Evolutionary conservation across 2,888 invertebrate species (phyloP).

Genomic region (Hermaeophaga mercurialis): DNA sequence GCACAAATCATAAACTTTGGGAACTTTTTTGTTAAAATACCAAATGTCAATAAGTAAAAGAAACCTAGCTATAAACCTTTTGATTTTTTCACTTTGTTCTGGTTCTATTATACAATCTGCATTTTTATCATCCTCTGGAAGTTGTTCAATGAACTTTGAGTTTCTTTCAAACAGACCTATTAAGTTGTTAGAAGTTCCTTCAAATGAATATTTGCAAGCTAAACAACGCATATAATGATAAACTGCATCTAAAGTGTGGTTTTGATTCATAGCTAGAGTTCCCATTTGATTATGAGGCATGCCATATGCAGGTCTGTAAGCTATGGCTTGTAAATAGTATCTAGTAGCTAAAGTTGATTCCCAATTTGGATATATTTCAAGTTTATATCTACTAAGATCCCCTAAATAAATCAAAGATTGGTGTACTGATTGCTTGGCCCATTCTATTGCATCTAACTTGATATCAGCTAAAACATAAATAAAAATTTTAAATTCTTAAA

Average conservation of each 20-base stretch:
- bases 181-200: constrained; percentile 88
- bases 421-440: constrained; percentile 78
- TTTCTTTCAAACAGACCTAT: constrained; percentile 74
- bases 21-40: constrained; percentile 68
- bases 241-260: constrained; percentile 84
- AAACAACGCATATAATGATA: constrained; percentile 89
- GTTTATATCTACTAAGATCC: constrained; percentile 85
- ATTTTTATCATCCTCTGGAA: constrained; percentile 52
- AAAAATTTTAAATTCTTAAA: neutral
- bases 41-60: constrained; percentile 66
- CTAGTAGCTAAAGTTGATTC: constrained; percentile 74
- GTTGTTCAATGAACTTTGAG: constrained; percentile 64
- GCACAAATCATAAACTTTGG: constrained; percentile 70
- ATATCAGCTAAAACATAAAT: constrained; percentile 47
- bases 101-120: constrained; percentile 56
- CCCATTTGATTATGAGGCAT: constrained; percentile 96
- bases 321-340: constrained; percentile 85
- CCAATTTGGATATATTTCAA: constrained; percentile 74
- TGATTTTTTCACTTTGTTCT: constrained; percentile 58
- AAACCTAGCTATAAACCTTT: constrained; percentile 61
- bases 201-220: constrained; percentile 79
- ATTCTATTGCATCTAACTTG: constrained; percentile 63
- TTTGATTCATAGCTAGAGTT: constrained; percentile 79
- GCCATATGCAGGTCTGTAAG: constrained; percentile 77
- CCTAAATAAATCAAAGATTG: constrained; percentile 88